Evolutionary conservation across 64 coral and sea anemone genomes (phyloP).

Genomic region (Hydrozoanthus tunicans): DNA sequence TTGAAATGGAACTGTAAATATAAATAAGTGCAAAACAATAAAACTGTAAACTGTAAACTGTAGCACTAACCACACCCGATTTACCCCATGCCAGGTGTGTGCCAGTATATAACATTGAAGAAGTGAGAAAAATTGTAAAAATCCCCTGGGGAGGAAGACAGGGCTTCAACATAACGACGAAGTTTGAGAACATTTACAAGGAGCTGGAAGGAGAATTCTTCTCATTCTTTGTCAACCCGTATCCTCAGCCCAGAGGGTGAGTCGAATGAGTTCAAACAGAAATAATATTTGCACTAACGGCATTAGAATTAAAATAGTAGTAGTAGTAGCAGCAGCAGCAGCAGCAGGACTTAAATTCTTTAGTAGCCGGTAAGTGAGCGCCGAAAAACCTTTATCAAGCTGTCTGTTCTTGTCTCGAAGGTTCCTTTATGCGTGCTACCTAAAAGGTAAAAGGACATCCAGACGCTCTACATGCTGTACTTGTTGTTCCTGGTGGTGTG

Average conservation of each 20-base stretch:
- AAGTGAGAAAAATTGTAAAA: slow-evolving; percentile 37
- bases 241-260: slow-evolving; percentile 54
- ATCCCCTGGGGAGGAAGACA: slow-evolving; percentile 54
- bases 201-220: slow-evolving; percentile 62
- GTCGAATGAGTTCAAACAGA: background rate
- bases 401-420: background rate
- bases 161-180: slow-evolving; percentile 25
- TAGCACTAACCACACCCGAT: background rate
- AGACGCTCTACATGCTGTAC: slow-evolving; percentile 45
- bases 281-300: background rate
- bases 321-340: background rate
- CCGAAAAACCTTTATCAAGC: no score
- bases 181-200: slow-evolving; percentile 38
- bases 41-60: no score
- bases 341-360: background rate
- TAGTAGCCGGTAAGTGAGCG: no score
- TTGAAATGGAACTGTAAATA: no score
- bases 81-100: slow-evolving; percentile 43
- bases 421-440: slow-evolving; percentile 9
- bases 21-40: no score
- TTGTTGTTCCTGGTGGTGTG: slow-evolving; percentile 78
- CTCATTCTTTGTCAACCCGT: slow-evolving; percentile 79
- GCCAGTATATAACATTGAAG: slow-evolving; percentile 68
- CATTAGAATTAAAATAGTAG: no score
- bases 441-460: slow-evolving; percentile 62